Conservation (phyloP, 92 coral and sea anemone species). For the Hydrozoanthus gracilis region DNA sequence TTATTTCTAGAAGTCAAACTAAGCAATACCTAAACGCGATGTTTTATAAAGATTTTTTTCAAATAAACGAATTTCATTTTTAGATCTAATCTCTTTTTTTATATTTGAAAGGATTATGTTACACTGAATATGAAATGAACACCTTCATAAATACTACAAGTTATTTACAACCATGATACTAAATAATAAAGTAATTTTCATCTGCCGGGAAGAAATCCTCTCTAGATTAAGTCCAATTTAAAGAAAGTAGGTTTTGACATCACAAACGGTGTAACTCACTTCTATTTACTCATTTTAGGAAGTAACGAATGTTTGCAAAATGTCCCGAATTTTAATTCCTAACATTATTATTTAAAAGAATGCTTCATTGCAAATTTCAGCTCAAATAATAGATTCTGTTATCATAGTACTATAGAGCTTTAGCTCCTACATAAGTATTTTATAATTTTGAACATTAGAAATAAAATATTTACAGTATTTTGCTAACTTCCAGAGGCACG, state of each 20-base stretch:
- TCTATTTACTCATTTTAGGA: conserved; percentile 1
- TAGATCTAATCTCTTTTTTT: neutral
- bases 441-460: too few species aligned
- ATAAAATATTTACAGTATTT: too few species aligned
- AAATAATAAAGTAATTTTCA: neutral
- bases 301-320: neutral
- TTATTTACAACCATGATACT: conserved; percentile 8
- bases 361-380: neutral
- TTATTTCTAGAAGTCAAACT: too few species aligned
- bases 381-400: neutral
- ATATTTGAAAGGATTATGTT: conserved; percentile 3
- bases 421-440: too few species aligned
- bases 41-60: too few species aligned
- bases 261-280: neutral
- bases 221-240: neutral
- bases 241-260: neutral
- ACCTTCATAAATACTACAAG: conserved; percentile 23
- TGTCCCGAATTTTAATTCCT: neutral
- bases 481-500: too few species aligned
- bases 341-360: neutral
- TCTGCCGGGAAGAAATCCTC: neutral
- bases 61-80: too few species aligned
- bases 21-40: too few species aligned
- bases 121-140: neutral
- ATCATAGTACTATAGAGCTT: neutral